Percentiles rank a stretch among this genome's conserved stretches.
phyloP scores from a whole-genome alignment of 2,888 invertebrate species.

The Microplitis manilae region DNA sequence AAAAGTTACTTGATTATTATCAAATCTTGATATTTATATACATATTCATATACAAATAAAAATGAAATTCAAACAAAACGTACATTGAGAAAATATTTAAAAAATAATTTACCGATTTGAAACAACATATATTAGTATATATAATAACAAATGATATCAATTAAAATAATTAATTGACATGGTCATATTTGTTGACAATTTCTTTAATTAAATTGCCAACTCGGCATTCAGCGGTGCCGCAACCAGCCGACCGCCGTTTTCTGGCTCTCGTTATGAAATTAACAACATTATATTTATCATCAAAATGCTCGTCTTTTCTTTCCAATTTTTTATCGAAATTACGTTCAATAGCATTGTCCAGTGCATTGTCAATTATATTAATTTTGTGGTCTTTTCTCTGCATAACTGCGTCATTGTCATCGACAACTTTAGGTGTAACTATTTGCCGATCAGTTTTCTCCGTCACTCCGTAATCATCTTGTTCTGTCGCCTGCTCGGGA shows the following conservation, averaged over 20 bases:
- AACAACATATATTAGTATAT: background rate
- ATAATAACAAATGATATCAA: no score
- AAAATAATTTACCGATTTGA: no score
- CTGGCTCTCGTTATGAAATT: conserved; percentile 20
- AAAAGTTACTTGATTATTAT: background rate
- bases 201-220: conserved; percentile 22
- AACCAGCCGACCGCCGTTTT: conserved; percentile 29
- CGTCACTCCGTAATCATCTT: background rate
- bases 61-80: background rate
- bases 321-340: conserved; percentile 14
- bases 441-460: background rate
- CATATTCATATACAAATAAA: background rate
- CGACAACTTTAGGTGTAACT: background rate
- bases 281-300: conserved; percentile 6
- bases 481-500: background rate
- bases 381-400: conserved; percentile 3
- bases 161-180: background rate
- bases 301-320: conserved; percentile 19
- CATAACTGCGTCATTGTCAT: background rate
- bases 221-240: conserved; percentile 25
- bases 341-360: background rate
- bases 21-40: background rate
- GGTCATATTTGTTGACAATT: background rate
- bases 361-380: background rate
- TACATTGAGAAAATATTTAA: background rate